Conservation (phyloP, 2,888 invertebrate genomes). For the Dyspetes luteomarginatus region DNA sequence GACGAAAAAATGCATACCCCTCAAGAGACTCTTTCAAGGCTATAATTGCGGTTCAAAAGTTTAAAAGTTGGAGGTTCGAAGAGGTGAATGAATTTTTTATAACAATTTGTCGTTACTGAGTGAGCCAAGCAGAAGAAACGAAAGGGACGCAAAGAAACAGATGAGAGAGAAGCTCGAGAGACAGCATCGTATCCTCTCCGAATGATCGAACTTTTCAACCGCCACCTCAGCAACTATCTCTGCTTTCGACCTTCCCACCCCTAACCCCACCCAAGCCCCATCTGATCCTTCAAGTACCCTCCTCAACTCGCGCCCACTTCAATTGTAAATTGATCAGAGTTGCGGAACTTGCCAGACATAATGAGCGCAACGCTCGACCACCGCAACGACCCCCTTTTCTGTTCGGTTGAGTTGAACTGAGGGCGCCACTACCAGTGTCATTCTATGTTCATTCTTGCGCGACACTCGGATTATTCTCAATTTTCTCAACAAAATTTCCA, state of each 20-base stretch:
- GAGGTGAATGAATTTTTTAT: constrained; percentile 31
- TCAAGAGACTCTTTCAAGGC: neutral
- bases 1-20: neutral
- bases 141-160: neutral
- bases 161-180: neutral
- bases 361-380: constrained; percentile 58
- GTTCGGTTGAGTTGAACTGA: neutral
- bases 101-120: constrained; percentile 25
- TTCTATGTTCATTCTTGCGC: no score
- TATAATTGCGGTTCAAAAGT: neutral
- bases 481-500: neutral
- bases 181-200: neutral
- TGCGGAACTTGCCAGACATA: constrained; percentile 72
- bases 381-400: constrained; percentile 5
- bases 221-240: neutral
- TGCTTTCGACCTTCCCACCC: neutral
- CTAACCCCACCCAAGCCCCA: neutral
- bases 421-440: no score
- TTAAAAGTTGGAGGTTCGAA: neutral
- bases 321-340: constrained; percentile 77
- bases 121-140: neutral
- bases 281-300: neutral
- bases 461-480: neutral
- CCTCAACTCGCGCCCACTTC: constrained; percentile 65
- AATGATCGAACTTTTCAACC: constrained; percentile 53